Base-by-base conservation (phyloP, 2,113 vertebrate genomes). In the Prietella phreatophila region DNA sequence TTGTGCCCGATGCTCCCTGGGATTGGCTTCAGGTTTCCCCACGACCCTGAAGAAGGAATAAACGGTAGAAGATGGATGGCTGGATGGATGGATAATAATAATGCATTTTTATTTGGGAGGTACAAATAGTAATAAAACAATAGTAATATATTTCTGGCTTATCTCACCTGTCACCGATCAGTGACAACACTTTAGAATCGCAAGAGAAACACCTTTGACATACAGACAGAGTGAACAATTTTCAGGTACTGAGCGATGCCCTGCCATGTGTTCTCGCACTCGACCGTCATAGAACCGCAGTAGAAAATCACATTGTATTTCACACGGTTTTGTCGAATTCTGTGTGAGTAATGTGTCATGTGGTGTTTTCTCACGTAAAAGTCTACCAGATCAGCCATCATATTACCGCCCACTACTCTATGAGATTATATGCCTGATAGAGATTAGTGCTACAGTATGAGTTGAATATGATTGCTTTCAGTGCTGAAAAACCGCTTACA, bases 381-480 rank as follows among this genome's bases (percentile, higher is more conserved):
- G 0, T 79, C 53, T 17, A 15, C 25, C 75, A 50, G 20, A 76
- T 79, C 47, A 53, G 47, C 73, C 39, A 47, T 50, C 73, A n/a
- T 17, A 15, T 15, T 56, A 55, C 25, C 5, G 13, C 39, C 25
- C 73, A 50, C 73, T 6, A 11, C 27, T 55, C 14, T 2, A 30
- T 39, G 39, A 65, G 85, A 86, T 80, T 86, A 65, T 65, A 79
- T 27, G n/a, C 75, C 75, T 33, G 58, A 30, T 33, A 22, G 27
- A 82, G 65, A 76, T 89, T 85, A 89, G 84, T 75, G 65, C 53
- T 88, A 63, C 39, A 42, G 42, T 47, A 47, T 56, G 19, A 85
- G 58, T 60, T 50, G n/a, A 89, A 86, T 30, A 42, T 69, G 50
- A 86, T 84, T 82, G 84, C 47, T 76, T 86, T 89, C 60, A 36